Base-by-base conservation (phyloP, 2,797 vertebrate species). In the Oreochromis mossambicus region DNA sequence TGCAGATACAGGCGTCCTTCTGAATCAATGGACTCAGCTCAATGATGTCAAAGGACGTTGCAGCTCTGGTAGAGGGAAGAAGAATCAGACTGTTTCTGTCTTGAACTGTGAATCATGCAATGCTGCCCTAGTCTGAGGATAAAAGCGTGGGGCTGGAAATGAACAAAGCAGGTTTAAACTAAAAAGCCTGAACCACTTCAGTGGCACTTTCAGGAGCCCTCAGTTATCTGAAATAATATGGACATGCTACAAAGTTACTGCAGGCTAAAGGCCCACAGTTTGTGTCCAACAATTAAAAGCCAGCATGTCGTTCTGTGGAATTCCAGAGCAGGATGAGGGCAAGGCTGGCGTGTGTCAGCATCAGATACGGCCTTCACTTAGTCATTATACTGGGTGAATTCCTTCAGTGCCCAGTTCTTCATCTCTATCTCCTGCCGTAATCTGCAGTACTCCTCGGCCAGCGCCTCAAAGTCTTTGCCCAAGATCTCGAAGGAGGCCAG, bases 401-500 rank as follows among this genome's bases (percentile, higher is more conserved):
- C 97, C 81, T 93, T 96, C 80, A 98, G 87, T 6, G 96, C 97
- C 98, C 97, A 98, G 34, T 91, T 95, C 81, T 97, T 97, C 68
- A 97, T 96, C 34, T 96, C 95, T 1, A 96, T 95, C 54, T 96
- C 95, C 88, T 94, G 95, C 29, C 90, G 95, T 21, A 98, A 87
- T 26, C 88, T 93, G 29, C 96, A 95, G 84, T 98, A 98, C 84
- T 98, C 97, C 50, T 97, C 94, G 0, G 97, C 97, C 86, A 98
- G 92, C 6, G 87, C 88, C 82, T 97, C 96, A 73, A 98, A 98
- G 15, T 97, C 97, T 43, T 96, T 94, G 10, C 97, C 97, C 32
- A 98, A 94, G 52, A 97, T 96, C 94, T 97, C 95, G 56, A 97
- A 98, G 32, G 96, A 97, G 4, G 93, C 92, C 81, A 98, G 95